Evolutionary conservation across 2,797 vertebrate genomes (phyloP).

Genomic region (Cuculus canorus): DNA sequence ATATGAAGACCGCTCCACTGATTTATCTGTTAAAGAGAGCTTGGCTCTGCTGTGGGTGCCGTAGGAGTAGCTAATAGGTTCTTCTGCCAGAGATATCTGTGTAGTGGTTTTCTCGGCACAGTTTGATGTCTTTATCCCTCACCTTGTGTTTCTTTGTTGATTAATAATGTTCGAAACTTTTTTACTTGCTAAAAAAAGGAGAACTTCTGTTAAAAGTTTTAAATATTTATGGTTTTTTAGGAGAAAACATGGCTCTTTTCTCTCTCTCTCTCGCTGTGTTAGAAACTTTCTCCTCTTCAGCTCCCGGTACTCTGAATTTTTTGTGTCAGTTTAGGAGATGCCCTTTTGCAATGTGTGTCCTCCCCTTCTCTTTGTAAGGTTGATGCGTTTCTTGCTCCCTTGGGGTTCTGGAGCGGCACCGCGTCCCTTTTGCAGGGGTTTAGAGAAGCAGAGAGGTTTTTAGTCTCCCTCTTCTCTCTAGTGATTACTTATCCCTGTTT

Average conservation of each 20-base stretch:
- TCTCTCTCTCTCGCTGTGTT: background rate
- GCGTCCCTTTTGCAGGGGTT: background rate
- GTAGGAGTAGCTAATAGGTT: background rate
- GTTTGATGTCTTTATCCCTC: background rate
- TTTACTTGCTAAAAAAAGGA: background rate
- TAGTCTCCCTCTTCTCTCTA: background rate
- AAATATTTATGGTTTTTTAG: background rate
- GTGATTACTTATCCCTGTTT: background rate
- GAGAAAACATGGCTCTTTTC: background rate
- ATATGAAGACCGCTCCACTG: background rate
- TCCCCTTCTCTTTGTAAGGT: background rate
- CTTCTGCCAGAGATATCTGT: background rate
- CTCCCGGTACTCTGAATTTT: background rate
- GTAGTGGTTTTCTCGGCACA: background rate
- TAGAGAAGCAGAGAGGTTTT: background rate
- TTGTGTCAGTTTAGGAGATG: background rate
- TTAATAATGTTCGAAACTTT: background rate
- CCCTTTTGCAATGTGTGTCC: background rate
- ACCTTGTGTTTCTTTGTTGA: accelerated
- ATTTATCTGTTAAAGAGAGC: background rate
- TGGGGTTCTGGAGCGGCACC: accelerated
- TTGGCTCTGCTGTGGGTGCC: background rate
- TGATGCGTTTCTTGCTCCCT: background rate
- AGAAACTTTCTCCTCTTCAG: background rate
- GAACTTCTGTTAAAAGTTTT: background rate